Conservation (phyloP, 1,140 invertebrate genomes). For the Philotrypesis tridentata region DNA sequence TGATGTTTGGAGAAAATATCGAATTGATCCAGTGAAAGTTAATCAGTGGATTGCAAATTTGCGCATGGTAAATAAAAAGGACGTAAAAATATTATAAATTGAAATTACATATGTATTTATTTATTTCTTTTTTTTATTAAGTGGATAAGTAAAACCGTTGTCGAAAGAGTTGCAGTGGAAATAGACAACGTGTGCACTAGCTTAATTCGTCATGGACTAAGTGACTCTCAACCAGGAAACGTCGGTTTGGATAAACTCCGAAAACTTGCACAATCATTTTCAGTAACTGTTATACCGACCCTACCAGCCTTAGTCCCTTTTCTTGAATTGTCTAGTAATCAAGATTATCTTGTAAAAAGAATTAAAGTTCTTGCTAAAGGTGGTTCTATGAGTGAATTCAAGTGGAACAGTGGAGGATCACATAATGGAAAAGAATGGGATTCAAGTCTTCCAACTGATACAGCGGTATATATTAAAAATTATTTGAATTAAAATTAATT, state of each 20-base stretch:
- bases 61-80: conserved; percentile 72
- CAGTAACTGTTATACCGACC: conserved; percentile 80
- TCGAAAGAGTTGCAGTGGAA: conserved; percentile 81
- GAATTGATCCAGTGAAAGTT: conserved; percentile 76
- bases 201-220: conserved; percentile 79
- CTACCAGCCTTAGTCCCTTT: conserved; percentile 83
- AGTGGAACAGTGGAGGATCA: conserved; percentile 84
- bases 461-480: conserved; percentile 76
- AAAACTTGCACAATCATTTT: conserved; percentile 79
- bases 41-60: conserved; percentile 82
- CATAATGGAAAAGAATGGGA: conserved; percentile 86
- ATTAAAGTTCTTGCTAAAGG: conserved; percentile 83
- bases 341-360: conserved; percentile 87
- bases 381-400: conserved; percentile 87
- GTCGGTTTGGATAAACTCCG: conserved; percentile 81
- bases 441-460: conserved; percentile 85
- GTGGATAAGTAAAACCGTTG: conserved; percentile 87
- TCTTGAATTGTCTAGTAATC: conserved; percentile 85
- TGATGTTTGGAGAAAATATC: conserved; percentile 77
- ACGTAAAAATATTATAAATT: background rate
- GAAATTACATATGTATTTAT: background rate
- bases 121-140: conserved; percentile 64
- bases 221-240: conserved; percentile 81
- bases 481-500: conserved; percentile 3
- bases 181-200: conserved; percentile 81